Base-by-base conservation (phyloP, 2,888 invertebrate species). In the Druceiella hillmani region DNA sequence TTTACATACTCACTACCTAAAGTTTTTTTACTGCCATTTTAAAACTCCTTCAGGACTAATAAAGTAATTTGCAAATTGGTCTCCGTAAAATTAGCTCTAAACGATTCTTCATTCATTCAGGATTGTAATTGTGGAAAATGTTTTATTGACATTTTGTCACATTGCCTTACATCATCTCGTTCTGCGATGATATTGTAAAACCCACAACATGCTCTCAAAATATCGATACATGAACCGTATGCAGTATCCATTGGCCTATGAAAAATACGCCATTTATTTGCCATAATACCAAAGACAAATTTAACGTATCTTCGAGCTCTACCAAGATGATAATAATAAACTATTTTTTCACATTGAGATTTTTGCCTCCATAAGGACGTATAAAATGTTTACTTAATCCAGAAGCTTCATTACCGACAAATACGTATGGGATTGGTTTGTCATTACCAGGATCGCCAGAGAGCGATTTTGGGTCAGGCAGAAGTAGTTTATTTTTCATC, bases 1-100 rank as follows among this genome's bases (percentile, higher is more conserved):
- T 36, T 38, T 40, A 41, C 45, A 22, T 25, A 11, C 17, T 34
- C 11, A 26, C 16, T 33, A 20, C 34, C 34, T 34, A 39, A 29
- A 46, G 44, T 37, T 43, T 43, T 38, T 44, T 44, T 36, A 44
- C 42, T 49, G 47, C 45, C 47, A 45, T 40, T 41, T 43, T 41
- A 46, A 44, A 43, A 41, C 34, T 39, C 45, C 38, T 44, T 43
- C 43, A 14, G 43, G 43, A 38, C 46, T 45, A 40, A 46, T 45
- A 22, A 47, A 50, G 41, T 48, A 50, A 44, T 50, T 44, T 42
- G 45, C 48, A 46, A 49, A 49, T 44, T 45, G 36, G 43, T 49
- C 37, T 45, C 49, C 46, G 43, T 47, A 46, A 47, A 45, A 44
- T 44, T 46, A 40, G 22, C 41, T 34, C 42, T 33, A 46, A 43